A percentile compares a stretch with the other conserved stretches of the same genome.
Evolutionary conservation across 2,888 invertebrate species (phyloP).

Genomic region (Ichneumoninae sp.): DNA sequence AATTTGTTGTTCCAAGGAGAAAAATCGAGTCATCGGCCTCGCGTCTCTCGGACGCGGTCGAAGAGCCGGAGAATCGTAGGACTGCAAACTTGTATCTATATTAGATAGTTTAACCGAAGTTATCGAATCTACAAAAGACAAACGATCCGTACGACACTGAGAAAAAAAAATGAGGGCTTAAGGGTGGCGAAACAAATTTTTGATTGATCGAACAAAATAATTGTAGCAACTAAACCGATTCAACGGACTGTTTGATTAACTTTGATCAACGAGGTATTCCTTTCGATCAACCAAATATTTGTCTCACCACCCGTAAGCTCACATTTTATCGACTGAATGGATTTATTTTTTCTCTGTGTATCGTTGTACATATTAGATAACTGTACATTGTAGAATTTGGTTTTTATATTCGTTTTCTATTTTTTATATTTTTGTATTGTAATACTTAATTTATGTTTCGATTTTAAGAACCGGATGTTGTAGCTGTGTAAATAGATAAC

Average conservation of each 20-base stretch:
- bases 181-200: too few relatives aligned
- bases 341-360: conserved; percentile 19
- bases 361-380: conserved; percentile 36
- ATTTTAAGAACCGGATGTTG: conserved; percentile 48
- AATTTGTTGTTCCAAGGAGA: background rate
- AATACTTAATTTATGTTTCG: conserved; percentile 41
- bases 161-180: too few relatives aligned
- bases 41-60: background rate
- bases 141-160: conserved; percentile 8
- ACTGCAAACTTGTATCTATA: conserved; percentile 43
- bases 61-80: conserved; percentile 32
- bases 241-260: too few relatives aligned
- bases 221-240: too few relatives aligned
- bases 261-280: too few relatives aligned
- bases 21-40: background rate
- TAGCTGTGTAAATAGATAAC: conserved; percentile 54
- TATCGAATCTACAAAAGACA: conserved; percentile 21
- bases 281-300: too few relatives aligned
- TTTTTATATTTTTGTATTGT: conserved; percentile 1
- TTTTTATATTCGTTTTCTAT: conserved; percentile 26
- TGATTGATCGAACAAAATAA: too few relatives aligned
- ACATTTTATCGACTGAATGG: too few relatives aligned
- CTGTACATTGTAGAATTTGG: conserved; percentile 41
- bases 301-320: too few relatives aligned
- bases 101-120: conserved; percentile 16